phyloP scores from a whole-genome alignment of 2,888 invertebrate genomes.

The Sinhomidia bicolor region DNA sequence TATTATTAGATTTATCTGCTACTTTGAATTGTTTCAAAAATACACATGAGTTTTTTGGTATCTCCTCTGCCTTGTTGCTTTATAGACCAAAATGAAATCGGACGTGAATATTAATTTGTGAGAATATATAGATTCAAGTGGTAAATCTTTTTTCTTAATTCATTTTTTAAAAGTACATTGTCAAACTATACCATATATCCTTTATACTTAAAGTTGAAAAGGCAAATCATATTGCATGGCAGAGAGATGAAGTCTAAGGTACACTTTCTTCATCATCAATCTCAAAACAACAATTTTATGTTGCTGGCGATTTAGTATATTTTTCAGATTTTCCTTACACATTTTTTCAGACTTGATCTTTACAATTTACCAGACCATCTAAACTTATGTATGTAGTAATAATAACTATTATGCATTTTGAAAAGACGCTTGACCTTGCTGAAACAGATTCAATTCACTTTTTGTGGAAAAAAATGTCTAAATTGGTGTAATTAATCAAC shows the following conservation, averaged over 20 bases:
- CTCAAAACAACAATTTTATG: not conserved
- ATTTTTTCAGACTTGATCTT: slow-evolving; percentile 20
- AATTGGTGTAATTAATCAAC: not conserved
- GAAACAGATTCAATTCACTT: not conserved
- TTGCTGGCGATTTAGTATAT: not conserved
- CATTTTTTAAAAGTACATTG: not conserved
- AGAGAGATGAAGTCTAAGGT: slow-evolving; percentile 38
- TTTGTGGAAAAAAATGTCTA: not conserved
- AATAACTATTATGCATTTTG: not conserved
- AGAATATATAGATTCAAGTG: not conserved
- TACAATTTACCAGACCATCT: not conserved
- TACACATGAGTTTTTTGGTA: not conserved
- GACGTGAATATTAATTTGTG: not conserved
- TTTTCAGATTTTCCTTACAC: not conserved
- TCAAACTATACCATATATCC: not conserved
- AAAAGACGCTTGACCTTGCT: not conserved
- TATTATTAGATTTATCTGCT: no score
- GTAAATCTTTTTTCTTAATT: not conserved
- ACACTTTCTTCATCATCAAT: slow-evolving; percentile 16
- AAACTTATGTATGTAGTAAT: not conserved
- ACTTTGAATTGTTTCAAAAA: slow-evolving; percentile 15
- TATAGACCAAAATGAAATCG: not conserved
- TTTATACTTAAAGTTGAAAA: not conserved
- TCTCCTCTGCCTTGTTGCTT: not conserved
- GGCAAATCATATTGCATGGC: slow-evolving; percentile 44